Evolutionary conservation across 1,140 invertebrate genomes (phyloP).

Genomic region (Aleiodes sp.): DNA sequence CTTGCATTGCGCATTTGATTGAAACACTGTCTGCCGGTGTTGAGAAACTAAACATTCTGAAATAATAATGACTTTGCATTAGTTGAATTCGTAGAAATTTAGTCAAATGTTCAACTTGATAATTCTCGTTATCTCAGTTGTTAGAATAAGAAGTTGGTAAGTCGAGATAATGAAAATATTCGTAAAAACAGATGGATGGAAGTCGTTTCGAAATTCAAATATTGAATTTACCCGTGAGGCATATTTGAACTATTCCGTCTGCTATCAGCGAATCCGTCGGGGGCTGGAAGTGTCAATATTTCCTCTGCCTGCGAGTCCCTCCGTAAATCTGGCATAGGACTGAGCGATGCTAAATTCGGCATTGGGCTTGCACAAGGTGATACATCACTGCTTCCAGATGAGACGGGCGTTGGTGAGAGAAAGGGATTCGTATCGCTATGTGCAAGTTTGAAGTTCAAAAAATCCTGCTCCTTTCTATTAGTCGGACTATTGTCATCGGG

Average conservation of each 20-base stretch:
- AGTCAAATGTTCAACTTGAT: background rate
- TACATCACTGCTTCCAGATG: slow-evolving; percentile 63
- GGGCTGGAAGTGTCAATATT: slow-evolving; percentile 73
- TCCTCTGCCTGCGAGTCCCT: slow-evolving; percentile 73
- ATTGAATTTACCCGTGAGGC: slow-evolving; percentile 61
- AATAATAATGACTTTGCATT: slow-evolving; percentile 31
- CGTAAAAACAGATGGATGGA: too few species aligned
- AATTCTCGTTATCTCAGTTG: too few species aligned
- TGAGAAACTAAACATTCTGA: slow-evolving; percentile 50
- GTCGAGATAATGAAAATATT: too few species aligned
- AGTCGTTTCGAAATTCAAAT: too few species aligned
- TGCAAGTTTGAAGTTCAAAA: slow-evolving; percentile 41
- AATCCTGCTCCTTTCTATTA: slow-evolving; percentile 49
- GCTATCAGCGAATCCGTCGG: slow-evolving; percentile 79
- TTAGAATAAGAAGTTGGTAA: too few species aligned
- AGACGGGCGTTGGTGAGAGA: slow-evolving; percentile 58
- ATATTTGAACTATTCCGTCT: slow-evolving; percentile 74
- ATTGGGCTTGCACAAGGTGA: slow-evolving; percentile 72
- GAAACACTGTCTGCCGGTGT: slow-evolving; percentile 35
- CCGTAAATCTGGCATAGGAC: slow-evolving; percentile 74
- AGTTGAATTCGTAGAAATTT: slow-evolving; percentile 28
- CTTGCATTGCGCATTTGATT: slow-evolving; percentile 12
- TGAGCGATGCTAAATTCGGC: slow-evolving; percentile 71
- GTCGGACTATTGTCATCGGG: slow-evolving; percentile 37
- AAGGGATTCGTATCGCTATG: slow-evolving; percentile 46